Base-by-base conservation (phyloP, 1,140 invertebrate species). In the Calycopis cecrops region DNA sequence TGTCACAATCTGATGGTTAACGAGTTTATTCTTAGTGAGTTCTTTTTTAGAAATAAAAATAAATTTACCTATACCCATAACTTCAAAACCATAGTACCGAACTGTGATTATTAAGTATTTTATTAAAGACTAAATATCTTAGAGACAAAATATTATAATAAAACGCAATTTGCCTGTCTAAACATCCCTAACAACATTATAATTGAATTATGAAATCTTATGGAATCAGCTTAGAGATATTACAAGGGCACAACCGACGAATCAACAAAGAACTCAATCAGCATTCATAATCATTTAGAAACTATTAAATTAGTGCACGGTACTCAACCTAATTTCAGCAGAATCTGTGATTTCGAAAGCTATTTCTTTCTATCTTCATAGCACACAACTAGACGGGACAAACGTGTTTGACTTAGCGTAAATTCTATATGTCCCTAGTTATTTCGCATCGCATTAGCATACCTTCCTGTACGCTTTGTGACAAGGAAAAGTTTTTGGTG, bases 361-460 rank as follows among this genome's bases (percentile, higher is more conserved):
- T 40, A 10, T 40, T 8, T 40, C 38, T 38, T 10, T 28, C 38
- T 14, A 3, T 40, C n/a, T 18, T 51, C 35, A n/a, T 10, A 34
- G 38, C 7, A 40, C n/a, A 12, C 10, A 1, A 56, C 37, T 52
- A 55, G 59, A 62, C 48, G 58, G 38, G 54, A 63, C 53, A 48
- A 57, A 55, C 50, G 59, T 38, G 48, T 51, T 54, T 44, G 56
- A 48, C 48, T 64, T 61, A 60, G 17, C 33, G 50, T 14, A 49
- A 52, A 57, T 55, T 63, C 52, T 59, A 55, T 62, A 50, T 55
- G 54, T 60, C 56, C 56, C 52, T 17, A 16, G 60, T 54, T 55
- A 59, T 52, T 49, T 53, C 48, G 44, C 42, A 54, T 54, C 18
- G 35, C 9, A 60, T 63, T 66, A 54, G 18, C 58, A 63, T 57